Evolutionary conservation across 2,888 invertebrate species (phyloP), one percentile per base, ranked within the genome.

Genomic region (Plebejus anna): DNA sequence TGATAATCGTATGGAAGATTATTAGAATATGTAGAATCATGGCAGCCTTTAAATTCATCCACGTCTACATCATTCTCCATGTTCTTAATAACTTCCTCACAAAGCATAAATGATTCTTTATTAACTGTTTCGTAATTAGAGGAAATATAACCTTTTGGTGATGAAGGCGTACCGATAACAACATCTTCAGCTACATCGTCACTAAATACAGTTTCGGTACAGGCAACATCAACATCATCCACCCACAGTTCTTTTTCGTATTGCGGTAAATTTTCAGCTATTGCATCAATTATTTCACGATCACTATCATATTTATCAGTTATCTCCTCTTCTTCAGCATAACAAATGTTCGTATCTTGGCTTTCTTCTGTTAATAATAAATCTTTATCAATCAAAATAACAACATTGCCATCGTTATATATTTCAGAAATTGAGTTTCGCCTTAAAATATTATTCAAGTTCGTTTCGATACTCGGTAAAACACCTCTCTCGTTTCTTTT

Each of bases 161-260:
- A 88, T 36, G 83, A 81, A 59, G 84, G 83, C 9, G 82, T 83
- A 81, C 86, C 87, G 75, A 89, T 87, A 78, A 86, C 84, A 77
- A 89, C 85, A 79, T 92, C 88, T 84, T 91, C 92, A 55, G 86
- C 88, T 61, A 91, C 84, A 77, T 94, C 90, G 72, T 94, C 94
- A 80, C 88, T 91, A 42, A 91, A 88, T 77, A 94, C 89, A 38
- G 93, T 94, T 84, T 94, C 94, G 66, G 92, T 86, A 82, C 91
- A 93, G 59, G 87, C 93, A 22, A 94, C 87, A 80, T 93, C 90
- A 76, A 92, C 91, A 80, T 93, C 90, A 76, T 92, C 91, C 57
- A 94, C 88, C 94, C 94, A 94, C 51, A 90, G 81, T 77, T 88
- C 88, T 79, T 86, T 57, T 70, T 79, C 71, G 51, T 82, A 81